Base-by-base conservation (phyloP, 2,113 vertebrate genomes). In the Xiphophorus couchianus region DNA sequence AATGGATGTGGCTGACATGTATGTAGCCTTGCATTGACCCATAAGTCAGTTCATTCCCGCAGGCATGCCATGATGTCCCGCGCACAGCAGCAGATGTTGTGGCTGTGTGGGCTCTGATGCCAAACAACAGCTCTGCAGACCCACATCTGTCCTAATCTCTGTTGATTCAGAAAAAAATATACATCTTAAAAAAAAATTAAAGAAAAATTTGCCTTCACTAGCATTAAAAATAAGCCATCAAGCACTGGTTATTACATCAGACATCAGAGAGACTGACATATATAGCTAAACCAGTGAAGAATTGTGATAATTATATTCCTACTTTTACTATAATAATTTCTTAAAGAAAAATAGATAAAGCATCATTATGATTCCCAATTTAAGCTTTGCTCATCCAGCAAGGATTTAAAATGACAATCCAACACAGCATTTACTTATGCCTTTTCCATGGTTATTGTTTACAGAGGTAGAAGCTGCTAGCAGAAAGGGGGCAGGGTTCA, bases 11-110 rank as follows among this genome's bases (percentile, higher is more conserved):
- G 5, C 63, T 83, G 71, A 42, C 66, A 81, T 48, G 42, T 39
- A 5, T 27, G 35, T 48, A 74, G 74, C 71, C 70, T 83, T 39
- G 22, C 1, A 1, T 48, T 87, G 79, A 87, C 89, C 71, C 80
- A 66, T 73, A 68, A 71, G 82, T 90, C 87, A 85, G 88, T 84
- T 86, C 87, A 90, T 83, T 90, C 86, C 86, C 78, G 15, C 75
- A 1, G 87, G 76, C 87, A 72, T 62, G 54, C 35, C 62, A 35
- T 62, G 62, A 83, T 85, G 88, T 83, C 84, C 84, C 78, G 74
- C 87, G 77, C 61, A 66, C 67, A 76, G 89, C 76, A 86, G 83
- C 90, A 92, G 90, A 91, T 92, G 91, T 90, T 92, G 86, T 80
- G 86, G 76, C 83, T 86, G 79, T 60, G 69, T 69, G 72, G 81